These are phyloP conservation scores for Heliornis fulica DNA, from an alignment of 2,113 vertebrate species.

Conservation along the genomic window DNA sequence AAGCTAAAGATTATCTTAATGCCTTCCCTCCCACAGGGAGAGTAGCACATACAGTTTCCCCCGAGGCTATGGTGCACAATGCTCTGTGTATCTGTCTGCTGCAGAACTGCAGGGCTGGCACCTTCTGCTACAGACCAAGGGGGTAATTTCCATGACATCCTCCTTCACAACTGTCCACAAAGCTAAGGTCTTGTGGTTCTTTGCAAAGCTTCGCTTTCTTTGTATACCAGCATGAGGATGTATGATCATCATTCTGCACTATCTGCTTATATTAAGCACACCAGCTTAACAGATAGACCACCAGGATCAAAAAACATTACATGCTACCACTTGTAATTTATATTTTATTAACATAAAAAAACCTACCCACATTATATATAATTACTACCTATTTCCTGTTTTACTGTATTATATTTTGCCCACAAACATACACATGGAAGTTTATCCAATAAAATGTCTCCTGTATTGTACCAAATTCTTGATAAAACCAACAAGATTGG, in stretches of 20 bases:
- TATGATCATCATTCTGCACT: neutral
- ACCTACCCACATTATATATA: neutral
- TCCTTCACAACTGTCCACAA: neutral
- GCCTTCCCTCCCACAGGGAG: slow-evolving; percentile 16
- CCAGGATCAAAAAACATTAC: neutral
- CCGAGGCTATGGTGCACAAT: neutral
- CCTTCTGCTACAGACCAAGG: neutral
- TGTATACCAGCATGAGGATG: neutral
- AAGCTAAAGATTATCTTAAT: slow-evolving; percentile 50
- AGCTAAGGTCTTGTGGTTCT: neutral
- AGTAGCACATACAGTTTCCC: neutral
- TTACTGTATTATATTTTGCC: neutral
- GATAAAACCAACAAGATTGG: neutral
- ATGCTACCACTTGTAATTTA: neutral
- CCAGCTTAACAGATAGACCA: neutral
- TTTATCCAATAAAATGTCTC: neutral
- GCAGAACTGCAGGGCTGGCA: neutral
- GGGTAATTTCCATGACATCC: neutral
- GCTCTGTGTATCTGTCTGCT: neutral
- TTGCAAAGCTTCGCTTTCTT: neutral
- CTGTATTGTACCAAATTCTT: neutral
- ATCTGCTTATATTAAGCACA: neutral
- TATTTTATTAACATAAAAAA: neutral
- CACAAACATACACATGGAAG: neutral
- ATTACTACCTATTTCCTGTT: neutral